Base-by-base conservation (phyloP, 1,140 invertebrate species). In the Eciton burchellii region DNA sequence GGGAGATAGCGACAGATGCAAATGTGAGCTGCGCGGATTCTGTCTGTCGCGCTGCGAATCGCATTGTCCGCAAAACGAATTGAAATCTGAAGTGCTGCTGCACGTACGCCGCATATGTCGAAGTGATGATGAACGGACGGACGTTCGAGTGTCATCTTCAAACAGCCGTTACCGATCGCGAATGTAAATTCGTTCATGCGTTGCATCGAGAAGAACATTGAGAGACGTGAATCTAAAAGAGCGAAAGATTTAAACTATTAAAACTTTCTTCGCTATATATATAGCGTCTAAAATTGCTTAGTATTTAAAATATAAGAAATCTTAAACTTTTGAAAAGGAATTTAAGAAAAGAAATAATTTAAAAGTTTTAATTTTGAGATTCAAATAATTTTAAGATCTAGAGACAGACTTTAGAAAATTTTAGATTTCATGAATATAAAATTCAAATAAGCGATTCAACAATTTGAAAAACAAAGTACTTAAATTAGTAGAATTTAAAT, bases 1-100 rank as follows among this genome's bases (percentile, higher is more conserved):
- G 81, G 52, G 63, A 83, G 85, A 89, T 70, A 88, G 81, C 84
- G 87, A 85, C 92, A 94, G 93, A 94, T 94, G 93, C 91, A 94
- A 93, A 94, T 94, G 87, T 35, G 21, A 56, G 62, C 9, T 70
- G 47, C 41, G 59, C 77, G 77, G 79, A 90, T 88, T 81, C 83
- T 88, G 89, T 73, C 88, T 88, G 87, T 88, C 84, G 88, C 84
- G 86, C 76, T 59, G 1, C 12, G 57, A 63, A 21, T 79, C 63
- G 72, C 85, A 90, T 92, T 92, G 89, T 93, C 89, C 82, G 59
- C 35, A 57, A 35, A 66, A 90, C 49, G 29, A 79, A 79, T 92
- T 90, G 87, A 93, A 91, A 89, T 90, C 91, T 88, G 86, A 91
- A 89, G 89, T 85, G 87, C 49, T 85, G 87, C 49, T 63, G 70